phyloP scores from a whole-genome alignment of 1,140 invertebrate genomes.

The Cyclargus thomasi region DNA sequence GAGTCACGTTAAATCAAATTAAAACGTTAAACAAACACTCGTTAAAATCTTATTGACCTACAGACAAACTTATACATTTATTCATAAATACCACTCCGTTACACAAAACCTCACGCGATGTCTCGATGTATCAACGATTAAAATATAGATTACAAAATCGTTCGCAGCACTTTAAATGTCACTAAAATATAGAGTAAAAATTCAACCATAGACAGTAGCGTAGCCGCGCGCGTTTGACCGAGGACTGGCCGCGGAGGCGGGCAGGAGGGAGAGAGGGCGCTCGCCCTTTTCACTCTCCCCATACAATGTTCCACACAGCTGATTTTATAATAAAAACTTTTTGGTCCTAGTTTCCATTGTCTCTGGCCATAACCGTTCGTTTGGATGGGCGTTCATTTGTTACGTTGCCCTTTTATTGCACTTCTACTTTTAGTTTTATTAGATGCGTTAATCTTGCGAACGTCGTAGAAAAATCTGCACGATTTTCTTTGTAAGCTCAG shows the following conservation, averaged over 20 bases:
- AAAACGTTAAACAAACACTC: not conserved
- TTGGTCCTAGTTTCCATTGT: constrained; percentile 21
- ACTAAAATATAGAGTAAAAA: constrained; percentile 8
- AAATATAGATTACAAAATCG: constrained; percentile 11
- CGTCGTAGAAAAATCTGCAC: not conserved
- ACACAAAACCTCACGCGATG: constrained; percentile 10
- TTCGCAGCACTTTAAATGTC: not conserved
- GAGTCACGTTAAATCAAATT: not conserved
- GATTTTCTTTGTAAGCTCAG: not conserved
- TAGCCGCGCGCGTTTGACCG: constrained; percentile 13
- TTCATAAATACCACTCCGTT: not conserved
- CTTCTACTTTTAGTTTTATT: not conserved
- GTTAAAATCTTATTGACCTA: constrained; percentile 11
- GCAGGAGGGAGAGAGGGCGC: constrained; percentile 17
- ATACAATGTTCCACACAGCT: constrained; percentile 24
- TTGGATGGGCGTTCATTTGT: not conserved
- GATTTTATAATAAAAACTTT: constrained; percentile 31
- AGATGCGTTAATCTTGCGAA: not conserved
- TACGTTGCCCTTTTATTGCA: constrained; percentile 4
- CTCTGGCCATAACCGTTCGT: constrained; percentile 19
- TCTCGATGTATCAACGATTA: constrained; percentile 5
- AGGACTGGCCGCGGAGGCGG: constrained; percentile 15
- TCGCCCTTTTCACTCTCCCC: constrained; percentile 10
- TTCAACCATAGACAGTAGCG: constrained; percentile 5
- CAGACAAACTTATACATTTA: constrained; percentile 1